phyloP scores from a whole-genome alignment of 2,797 vertebrate genomes.

The Coranthus polyacanthus region DNA sequence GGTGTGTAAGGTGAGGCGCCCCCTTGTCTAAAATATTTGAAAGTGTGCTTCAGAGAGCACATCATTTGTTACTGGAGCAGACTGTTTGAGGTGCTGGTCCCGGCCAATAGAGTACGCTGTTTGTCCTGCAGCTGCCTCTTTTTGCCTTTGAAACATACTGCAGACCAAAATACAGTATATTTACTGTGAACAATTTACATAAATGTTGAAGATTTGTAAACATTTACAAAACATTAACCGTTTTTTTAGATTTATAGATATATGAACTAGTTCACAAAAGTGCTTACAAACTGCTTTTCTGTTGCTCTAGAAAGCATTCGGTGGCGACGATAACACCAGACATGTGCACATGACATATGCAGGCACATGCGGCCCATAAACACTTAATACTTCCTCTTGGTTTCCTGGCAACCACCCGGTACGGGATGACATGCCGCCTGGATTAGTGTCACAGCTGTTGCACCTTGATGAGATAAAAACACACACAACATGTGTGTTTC shows the following conservation, averaged over 20 bases:
- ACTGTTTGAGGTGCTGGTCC: not conserved
- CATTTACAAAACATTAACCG: not conserved
- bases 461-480: constrained; percentile 34
- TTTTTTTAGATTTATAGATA: not conserved
- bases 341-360: not conserved
- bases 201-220: no score
- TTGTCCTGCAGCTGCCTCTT: no score
- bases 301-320: not conserved
- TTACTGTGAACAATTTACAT: not conserved
- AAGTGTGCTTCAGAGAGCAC: not conserved
- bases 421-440: constrained; percentile 29
- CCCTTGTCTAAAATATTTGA: not conserved
- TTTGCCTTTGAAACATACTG: not conserved
- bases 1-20: no score
- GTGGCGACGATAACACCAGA: not conserved
- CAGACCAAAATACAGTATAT: not conserved
- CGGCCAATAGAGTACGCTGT: not conserved
- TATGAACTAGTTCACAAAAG: not conserved
- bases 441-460: constrained; percentile 53
- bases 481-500: not conserved
- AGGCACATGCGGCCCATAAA: constrained; percentile 13
- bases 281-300: no score
- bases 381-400: constrained; percentile 10
- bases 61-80: not conserved
- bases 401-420: constrained; percentile 20